A percentile compares a stretch with the other conserved stretches of the same genome.
Conservation (phyloP, 64 coral and sea anemone genomes). For the Acropora yongei region DNA sequence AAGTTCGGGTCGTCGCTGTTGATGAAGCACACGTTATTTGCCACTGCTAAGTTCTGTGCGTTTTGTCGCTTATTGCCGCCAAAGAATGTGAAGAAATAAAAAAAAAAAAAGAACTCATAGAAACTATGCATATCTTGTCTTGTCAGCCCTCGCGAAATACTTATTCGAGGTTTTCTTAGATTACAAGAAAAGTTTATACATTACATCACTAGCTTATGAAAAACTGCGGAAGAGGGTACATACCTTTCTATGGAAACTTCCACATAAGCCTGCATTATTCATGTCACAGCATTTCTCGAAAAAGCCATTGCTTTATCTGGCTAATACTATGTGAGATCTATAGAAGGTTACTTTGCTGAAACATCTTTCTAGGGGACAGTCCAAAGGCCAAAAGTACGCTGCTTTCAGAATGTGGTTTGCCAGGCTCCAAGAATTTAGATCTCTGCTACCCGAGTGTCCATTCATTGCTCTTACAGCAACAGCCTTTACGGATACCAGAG, state of each 20-base stretch:
- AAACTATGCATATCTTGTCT: background rate
- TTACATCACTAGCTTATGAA: no score
- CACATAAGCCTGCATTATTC: no score
- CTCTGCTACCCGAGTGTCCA: background rate
- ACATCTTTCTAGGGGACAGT: no score
- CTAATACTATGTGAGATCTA: background rate
- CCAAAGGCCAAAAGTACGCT: background rate
- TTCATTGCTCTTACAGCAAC: background rate
- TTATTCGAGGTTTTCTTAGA: no score
- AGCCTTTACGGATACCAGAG: background rate
- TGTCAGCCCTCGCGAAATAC: no score
- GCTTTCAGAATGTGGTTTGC: slow-evolving; percentile 22
- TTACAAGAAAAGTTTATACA: no score
- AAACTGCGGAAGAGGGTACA: no score
- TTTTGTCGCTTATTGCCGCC: background rate
- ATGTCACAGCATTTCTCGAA: background rate
- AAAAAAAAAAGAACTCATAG: background rate
- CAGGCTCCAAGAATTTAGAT: background rate
- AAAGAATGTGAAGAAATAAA: background rate
- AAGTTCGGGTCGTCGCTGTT: slow-evolving; percentile 1
- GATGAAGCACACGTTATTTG: slow-evolving; percentile 25
- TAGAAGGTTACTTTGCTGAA: background rate
- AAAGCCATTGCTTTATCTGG: no score
- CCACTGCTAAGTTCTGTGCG: slow-evolving; percentile 5
- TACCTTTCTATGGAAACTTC: no score